Evolutionary conservation across 2,113 vertebrate genomes (phyloP).

Genomic region (Chrysemys picta): DNA sequence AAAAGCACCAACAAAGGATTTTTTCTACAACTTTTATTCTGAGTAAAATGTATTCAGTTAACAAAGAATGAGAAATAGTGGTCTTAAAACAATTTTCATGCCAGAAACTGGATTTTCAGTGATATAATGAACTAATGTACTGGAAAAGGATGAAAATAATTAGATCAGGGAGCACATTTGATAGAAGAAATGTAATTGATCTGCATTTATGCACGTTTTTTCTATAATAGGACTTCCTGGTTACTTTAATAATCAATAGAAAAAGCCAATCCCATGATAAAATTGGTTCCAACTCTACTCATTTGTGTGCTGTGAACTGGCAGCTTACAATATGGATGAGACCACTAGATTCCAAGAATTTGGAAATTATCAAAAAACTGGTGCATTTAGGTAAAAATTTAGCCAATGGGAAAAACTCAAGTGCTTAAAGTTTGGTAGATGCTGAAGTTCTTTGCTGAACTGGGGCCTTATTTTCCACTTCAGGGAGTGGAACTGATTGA

Average conservation of each 20-base stretch:
- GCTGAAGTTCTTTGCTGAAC: not conserved
- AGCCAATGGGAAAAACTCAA: conserved; percentile 23
- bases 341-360: conserved; percentile 29
- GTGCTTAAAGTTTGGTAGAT: not conserved
- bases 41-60: conserved; percentile 82
- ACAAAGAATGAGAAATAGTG: conserved; percentile 81
- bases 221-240: conserved; percentile 50
- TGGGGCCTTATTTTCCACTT: not conserved
- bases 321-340: conserved; percentile 20
- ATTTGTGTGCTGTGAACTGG: conserved; percentile 9
- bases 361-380: not conserved
- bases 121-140: conserved; percentile 82
- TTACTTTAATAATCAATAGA: conserved; percentile 68
- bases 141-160: conserved; percentile 78
- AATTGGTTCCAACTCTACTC: conserved; percentile 29
- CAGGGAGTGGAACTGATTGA: not conserved
- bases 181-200: conserved; percentile 71
- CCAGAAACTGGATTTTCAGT: conserved; percentile 78
- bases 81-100: conserved; percentile 84
- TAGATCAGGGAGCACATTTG: conserved; percentile 74
- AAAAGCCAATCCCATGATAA: conserved; percentile 45
- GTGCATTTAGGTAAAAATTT: not conserved
- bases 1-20: conserved; percentile 85
- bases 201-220: conserved; percentile 69
- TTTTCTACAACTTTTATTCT: conserved; percentile 84